These are phyloP conservation scores for Oxyruncus cristatus DNA, from an alignment of 2,113 vertebrate species.

Conservation along the genomic window DNA sequence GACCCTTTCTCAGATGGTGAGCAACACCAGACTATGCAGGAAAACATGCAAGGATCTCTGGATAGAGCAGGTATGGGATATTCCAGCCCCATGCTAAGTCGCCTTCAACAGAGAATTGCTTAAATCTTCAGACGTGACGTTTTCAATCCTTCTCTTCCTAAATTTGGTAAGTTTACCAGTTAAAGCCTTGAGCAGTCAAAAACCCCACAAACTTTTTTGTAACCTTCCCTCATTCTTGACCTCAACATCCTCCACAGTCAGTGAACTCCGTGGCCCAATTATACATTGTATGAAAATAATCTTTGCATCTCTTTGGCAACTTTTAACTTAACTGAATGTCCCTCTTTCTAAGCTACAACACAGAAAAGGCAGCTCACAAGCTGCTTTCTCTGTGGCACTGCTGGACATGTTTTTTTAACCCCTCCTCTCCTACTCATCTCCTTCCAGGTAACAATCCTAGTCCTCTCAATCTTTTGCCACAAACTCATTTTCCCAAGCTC, in stretches of 20 bases:
- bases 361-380: not conserved
- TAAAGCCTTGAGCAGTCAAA: not conserved
- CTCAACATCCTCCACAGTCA: not conserved
- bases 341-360: not conserved
- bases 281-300: not conserved
- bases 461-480: not conserved
- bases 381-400: not conserved
- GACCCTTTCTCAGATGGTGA: not conserved
- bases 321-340: not conserved
- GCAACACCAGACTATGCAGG: not conserved
- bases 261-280: not conserved
- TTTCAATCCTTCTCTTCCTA: not conserved
- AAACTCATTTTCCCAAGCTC: not conserved
- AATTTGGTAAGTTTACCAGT: not conserved
- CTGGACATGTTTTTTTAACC: accelerated
- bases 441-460: not conserved
- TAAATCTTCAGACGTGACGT: not conserved
- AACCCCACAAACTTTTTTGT: not conserved
- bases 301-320: not conserved
- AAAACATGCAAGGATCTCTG: not conserved
- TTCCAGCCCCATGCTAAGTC: not conserved
- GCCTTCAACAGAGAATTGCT: not conserved
- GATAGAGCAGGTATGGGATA: not conserved
- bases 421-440: not conserved
- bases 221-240: not conserved